Evolutionary conservation across 2,113 vertebrate species (phyloP), one percentile per base, ranked within the genome.

Genomic region (Natator depressus): DNA sequence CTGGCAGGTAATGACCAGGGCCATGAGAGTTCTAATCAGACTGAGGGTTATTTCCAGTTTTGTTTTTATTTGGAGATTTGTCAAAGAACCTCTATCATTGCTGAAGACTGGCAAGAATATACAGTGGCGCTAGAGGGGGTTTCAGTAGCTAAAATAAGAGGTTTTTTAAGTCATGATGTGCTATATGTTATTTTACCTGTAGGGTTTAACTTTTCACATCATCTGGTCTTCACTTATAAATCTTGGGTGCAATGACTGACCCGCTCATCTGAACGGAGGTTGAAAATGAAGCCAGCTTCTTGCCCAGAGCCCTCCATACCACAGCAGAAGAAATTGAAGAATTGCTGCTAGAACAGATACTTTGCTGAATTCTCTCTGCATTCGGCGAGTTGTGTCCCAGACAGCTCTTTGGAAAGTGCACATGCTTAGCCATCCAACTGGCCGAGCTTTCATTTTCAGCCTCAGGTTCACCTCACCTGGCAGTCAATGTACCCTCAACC

Each of bases 401-500:
- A 84, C 82, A 94, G 35, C 35, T 76, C 38, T 82, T 88, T 91
- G 80, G 81, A 96, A 49, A 57, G 8, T 20, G 51, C 80, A n/a
- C 47, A n/a, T 76, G 47, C n/a, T 0, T 3, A 2, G 2, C 25
- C 65, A 9, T 0, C 9, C 20, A 2, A 35, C 16, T 5, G 50
- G 8, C 14, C 69, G 82, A 17, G 84, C 42, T 51, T 3, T 47
- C 46, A 78, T 27, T 78, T 47, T 78, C 20, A 47, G 38, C 1
- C 35, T 89, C 53, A 57, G 53, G 29, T 85, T 88, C 53, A 38
- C 46, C 84, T 89, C n/a, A 47, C 55, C 53, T 46, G 72, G 6
- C 38, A 35, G 16, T 51, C 38, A 72, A 0, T 29, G 49, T 27
- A 89, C 82, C 62, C 5, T 5, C 10, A 46, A 51, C 22, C 16